phyloP scores from a whole-genome alignment of 2,113 vertebrate species.

The Lipophrys pholis region DNA sequence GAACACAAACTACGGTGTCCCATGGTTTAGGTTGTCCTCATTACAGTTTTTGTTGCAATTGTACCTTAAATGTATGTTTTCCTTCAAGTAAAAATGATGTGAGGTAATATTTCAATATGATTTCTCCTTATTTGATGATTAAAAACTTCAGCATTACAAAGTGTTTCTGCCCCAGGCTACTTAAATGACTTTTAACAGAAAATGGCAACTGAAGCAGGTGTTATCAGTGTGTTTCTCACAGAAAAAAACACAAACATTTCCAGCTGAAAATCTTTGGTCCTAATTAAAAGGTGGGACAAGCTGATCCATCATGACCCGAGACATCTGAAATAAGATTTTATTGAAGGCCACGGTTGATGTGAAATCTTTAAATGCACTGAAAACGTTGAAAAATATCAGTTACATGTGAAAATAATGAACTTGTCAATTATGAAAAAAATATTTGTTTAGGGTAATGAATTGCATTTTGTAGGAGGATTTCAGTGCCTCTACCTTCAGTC shows the following conservation, averaged over 20 bases:
- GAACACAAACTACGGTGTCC: too few species aligned
- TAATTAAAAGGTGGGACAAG: conserved; percentile 39
- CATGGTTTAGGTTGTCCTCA: too few species aligned
- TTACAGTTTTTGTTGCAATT: too few species aligned
- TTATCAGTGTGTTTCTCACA: background rate
- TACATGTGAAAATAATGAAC: background rate
- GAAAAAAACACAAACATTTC: background rate
- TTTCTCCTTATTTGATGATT: too few species aligned
- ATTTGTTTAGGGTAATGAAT: too few species aligned
- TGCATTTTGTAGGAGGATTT: too few species aligned
- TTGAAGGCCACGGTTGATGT: conserved; percentile 25
- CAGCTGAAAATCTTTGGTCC: conserved; percentile 39
- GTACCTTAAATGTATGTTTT: too few species aligned
- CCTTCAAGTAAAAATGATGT: too few species aligned
- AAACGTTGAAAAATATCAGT: background rate
- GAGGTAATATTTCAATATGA: too few species aligned
- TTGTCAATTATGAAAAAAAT: background rate
- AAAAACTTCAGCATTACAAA: too few species aligned
- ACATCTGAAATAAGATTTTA: conserved; percentile 36
- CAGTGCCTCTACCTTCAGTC: too few species aligned
- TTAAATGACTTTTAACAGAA: background rate
- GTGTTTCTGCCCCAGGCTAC: background rate
- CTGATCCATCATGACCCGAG: conserved; percentile 1
- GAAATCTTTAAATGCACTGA: background rate
- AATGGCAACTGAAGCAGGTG: conserved; percentile 6